phyloP scores from a whole-genome alignment of 2,888 invertebrate genomes.

The Mesorhabditis spiculigera region DNA sequence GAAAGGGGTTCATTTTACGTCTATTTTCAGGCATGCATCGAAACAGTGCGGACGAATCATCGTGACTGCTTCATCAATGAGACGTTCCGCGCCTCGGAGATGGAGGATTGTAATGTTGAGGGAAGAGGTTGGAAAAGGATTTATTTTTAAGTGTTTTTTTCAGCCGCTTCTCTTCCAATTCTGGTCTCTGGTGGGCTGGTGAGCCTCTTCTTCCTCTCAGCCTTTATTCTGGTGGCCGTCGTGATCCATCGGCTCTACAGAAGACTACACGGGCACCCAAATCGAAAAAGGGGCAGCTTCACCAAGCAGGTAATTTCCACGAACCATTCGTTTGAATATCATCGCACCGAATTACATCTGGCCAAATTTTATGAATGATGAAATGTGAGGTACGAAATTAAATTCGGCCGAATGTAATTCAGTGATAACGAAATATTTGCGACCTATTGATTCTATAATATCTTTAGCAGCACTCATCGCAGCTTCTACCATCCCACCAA shows the following conservation, averaged over 20 bases:
- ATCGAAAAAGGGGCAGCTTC: too few relatives aligned
- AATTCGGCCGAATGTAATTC: too few relatives aligned
- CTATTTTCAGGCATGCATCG: background rate
- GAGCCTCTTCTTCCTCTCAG: background rate
- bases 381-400: too few relatives aligned
- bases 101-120: background rate
- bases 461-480: background rate
- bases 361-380: too few relatives aligned
- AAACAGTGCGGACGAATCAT: background rate
- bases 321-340: too few relatives aligned
- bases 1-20: too few relatives aligned
- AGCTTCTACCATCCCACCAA: background rate
- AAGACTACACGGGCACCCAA: background rate
- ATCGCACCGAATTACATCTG: too few relatives aligned
- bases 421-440: too few relatives aligned
- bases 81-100: background rate
- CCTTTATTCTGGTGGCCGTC: background rate
- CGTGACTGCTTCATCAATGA: background rate
- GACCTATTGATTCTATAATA: too few relatives aligned
- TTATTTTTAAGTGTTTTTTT: background rate
- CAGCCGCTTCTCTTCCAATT: background rate
- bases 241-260: background rate
- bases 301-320: too few relatives aligned
- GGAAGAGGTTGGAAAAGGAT: background rate
- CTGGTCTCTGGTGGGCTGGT: background rate